phyloP scores from a whole-genome alignment of 1,140 invertebrate genomes.

The Drosophila bocki region DNA sequence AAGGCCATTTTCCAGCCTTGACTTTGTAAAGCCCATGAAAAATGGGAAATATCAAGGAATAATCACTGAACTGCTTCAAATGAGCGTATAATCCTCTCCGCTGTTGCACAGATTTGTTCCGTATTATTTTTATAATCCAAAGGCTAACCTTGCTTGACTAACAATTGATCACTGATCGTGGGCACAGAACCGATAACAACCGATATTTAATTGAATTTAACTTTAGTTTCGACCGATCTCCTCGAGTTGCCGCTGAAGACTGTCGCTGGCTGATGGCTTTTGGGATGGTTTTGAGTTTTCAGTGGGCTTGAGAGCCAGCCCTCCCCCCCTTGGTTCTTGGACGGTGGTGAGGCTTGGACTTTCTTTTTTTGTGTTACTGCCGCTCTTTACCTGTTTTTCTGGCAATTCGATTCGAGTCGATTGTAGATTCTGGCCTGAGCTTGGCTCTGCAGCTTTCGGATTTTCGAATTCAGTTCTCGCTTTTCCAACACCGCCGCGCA shows the following conservation, averaged over 20 bases:
- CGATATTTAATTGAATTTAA: slow-evolving; percentile 40
- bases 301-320: slow-evolving; percentile 13
- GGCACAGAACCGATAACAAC: slow-evolving; percentile 46
- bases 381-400: slow-evolving; percentile 56
- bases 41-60: not conserved
- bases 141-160: slow-evolving; percentile 60
- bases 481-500: slow-evolving; percentile 79
- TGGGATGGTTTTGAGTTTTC: slow-evolving; percentile 74
- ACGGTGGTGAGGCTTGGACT: slow-evolving; percentile 42
- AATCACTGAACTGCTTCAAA: not conserved
- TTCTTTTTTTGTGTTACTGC: slow-evolving; percentile 49
- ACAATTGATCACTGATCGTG: slow-evolving; percentile 27
- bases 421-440: slow-evolving; percentile 43
- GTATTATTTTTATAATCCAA: slow-evolving; percentile 25
- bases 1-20: not conserved
- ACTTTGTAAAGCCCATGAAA: not conserved
- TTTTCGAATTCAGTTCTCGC: slow-evolving; percentile 50
- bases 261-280: slow-evolving; percentile 75
- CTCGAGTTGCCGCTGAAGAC: slow-evolving; percentile 76
- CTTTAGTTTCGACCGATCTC: slow-evolving; percentile 64
- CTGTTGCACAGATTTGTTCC: slow-evolving; percentile 10
- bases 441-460: slow-evolving; percentile 37
- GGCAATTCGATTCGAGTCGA: slow-evolving; percentile 42
- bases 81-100: slow-evolving; percentile 6
- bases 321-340: slow-evolving; percentile 65